Evolutionary conservation across 2,888 invertebrate genomes (phyloP).

Genomic region (Drosophila paucipuncta): DNA sequence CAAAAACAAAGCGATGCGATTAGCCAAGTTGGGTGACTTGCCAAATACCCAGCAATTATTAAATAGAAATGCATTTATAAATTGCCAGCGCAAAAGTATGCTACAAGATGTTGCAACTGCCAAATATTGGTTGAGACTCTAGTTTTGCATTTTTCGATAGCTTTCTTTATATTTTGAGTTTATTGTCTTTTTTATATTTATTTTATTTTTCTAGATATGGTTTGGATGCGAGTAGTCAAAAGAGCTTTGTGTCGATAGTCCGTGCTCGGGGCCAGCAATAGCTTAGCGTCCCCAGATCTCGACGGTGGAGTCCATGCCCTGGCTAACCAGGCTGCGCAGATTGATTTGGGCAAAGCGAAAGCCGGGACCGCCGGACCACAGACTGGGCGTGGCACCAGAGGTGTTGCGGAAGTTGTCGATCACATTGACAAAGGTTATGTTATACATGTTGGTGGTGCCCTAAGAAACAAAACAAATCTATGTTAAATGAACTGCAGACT

Average conservation of each 20-base stretch:
- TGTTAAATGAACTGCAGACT: neutral
- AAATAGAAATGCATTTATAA: too few species aligned
- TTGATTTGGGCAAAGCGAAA: conserved; percentile 52
- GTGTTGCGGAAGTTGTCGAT: conserved; percentile 73
- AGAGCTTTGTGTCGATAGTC: neutral
- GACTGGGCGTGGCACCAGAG: conserved; percentile 63
- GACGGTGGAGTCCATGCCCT: conserved; percentile 71
- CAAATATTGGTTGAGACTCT: neutral
- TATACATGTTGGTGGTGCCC: conserved; percentile 47
- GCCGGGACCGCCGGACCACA: conserved; percentile 70
- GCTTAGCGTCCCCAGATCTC: conserved; percentile 67
- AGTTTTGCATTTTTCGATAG: neutral
- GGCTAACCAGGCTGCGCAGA: conserved; percentile 51
- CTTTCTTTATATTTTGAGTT: neutral
- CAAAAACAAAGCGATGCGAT: neutral
- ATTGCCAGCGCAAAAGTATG: neutral
- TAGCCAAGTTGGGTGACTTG: neutral
- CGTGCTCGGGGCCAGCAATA: neutral
- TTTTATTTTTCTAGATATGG: neutral
- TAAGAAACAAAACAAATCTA: conserved; percentile 11
- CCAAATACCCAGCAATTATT: conserved; percentile 18
- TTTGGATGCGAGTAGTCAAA: conserved; percentile 1
- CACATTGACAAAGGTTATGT: conserved; percentile 60
- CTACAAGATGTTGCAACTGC: neutral
- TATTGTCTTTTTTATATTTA: neutral